Conservation (phyloP, 2,888 invertebrate genomes). For the Axea sp. region DNA sequence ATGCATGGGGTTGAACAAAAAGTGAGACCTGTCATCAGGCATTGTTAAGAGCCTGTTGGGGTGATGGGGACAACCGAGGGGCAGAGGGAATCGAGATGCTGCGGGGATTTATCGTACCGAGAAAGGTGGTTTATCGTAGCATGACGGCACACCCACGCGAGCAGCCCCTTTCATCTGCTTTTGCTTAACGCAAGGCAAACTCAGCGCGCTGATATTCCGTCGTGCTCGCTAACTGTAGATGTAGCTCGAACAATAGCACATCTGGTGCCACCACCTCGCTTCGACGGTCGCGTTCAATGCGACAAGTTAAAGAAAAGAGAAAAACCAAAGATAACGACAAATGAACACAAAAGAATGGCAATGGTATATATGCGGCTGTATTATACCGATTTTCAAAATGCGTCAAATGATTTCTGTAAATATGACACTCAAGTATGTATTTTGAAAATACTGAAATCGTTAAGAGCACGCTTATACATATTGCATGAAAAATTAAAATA, state of each 20-base stretch:
- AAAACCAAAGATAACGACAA: conserved; percentile 48
- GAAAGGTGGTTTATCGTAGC: conserved; percentile 70
- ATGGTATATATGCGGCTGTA: conserved; percentile 4
- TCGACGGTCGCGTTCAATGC: conserved; percentile 61
- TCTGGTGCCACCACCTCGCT: conserved; percentile 63
- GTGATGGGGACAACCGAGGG: conserved; percentile 61
- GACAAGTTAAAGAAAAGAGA: conserved; percentile 60
- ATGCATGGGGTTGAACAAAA: conserved; percentile 67
- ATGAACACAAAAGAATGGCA: conserved; percentile 44
- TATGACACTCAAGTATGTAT: background rate
- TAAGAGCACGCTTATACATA: too few relatives aligned
- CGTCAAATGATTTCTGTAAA: conserved; percentile 22
- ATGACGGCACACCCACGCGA: conserved; percentile 73
- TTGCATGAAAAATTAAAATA: too few relatives aligned
- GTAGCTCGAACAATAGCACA: conserved; percentile 60
- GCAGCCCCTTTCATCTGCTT: conserved; percentile 66
- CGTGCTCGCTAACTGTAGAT: conserved; percentile 49
- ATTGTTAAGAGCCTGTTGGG: conserved; percentile 67
- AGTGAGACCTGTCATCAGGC: conserved; percentile 72
- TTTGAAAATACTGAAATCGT: background rate
- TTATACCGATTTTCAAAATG: conserved; percentile 17
- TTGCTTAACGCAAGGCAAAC: conserved; percentile 58
- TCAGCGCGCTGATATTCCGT: conserved; percentile 56
- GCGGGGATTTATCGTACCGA: conserved; percentile 67
- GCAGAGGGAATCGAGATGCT: conserved; percentile 63